Base-by-base conservation (phyloP, 92 coral and sea anemone species). In the Zoanthus gigantus region DNA sequence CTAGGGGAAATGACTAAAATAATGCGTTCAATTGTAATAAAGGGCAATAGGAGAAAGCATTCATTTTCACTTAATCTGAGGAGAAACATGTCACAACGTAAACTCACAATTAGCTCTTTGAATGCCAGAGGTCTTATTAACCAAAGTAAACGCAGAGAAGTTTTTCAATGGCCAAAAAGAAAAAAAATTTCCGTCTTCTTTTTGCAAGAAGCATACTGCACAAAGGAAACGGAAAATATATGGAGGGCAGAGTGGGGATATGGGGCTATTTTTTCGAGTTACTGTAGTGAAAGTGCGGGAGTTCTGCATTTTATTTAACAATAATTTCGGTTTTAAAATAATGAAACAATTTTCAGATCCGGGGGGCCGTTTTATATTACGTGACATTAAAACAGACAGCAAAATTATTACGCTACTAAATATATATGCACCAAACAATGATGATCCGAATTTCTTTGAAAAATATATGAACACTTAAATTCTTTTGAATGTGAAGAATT, bases 231-330 rank as follows among this genome's bases (percentile, higher is more conserved):
- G 14, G 77, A 73, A 73, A 73, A 44, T 45, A 73, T 44, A 14
- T 73, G 54, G 77, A 73, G 77, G 3, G 77, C 77, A 37, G 77
- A 73, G 15, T 73, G 77, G 77, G 77, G 77, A 6, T 44, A 73
- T 15, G 54, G 14, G 10, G 52, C 30, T 15, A 45, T 73, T n/a
- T 72, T 72, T 73, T 37, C 47, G 42, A 37, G 57, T 44, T 37
- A 29, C 56, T 73, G 56, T 12, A 44, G 77, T 73, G 77, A 37
- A 14, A 44, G 77, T 17, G 77, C 57, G 42, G 77, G 77, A 8
- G 77, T 73, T 23, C 37, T 18, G 32, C 10, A 67, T 67, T 67
- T 67, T 67, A 67, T 67, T 67, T 18, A 23, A 67, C 37, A 67
- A 67, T 31, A 67, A 23, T 23, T 23, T 67, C 72, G 32, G 5